Percentiles rank a stretch among this genome's conserved stretches.
Evolutionary conservation across 2,797 vertebrate species (phyloP).

Genomic region (Spinus olivaceus): DNA sequence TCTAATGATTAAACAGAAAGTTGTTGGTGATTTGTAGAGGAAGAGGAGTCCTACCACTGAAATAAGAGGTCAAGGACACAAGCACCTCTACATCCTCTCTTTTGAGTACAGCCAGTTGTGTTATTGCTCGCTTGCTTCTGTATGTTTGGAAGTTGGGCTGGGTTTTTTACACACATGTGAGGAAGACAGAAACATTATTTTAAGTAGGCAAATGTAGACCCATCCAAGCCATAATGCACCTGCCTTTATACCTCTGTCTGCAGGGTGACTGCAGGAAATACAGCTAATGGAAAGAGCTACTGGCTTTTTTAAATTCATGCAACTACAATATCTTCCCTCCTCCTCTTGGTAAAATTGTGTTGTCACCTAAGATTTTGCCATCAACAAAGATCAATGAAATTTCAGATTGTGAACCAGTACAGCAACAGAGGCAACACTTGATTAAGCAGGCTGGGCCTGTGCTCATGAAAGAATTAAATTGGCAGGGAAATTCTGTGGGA

Average conservation of each 20-base stretch:
- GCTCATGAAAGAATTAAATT: neutral
- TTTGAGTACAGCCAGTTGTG: neutral
- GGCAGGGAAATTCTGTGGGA: neutral
- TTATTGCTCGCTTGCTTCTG: neutral
- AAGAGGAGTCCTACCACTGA: neutral
- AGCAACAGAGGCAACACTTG: neutral
- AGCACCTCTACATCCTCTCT: neutral
- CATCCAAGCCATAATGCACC: neutral
- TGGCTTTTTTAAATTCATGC: neutral
- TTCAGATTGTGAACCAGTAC: neutral
- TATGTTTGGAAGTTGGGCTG: neutral
- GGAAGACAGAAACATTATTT: neutral
- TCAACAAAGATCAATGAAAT: neutral
- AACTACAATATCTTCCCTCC: neutral
- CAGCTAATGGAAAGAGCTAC: neutral
- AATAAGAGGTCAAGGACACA: neutral
- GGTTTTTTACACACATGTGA: neutral
- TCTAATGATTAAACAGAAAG: neutral
- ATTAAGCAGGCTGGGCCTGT: neutral
- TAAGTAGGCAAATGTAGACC: neutral
- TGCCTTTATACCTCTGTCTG: neutral
- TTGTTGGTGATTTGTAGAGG: neutral
- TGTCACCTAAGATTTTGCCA: neutral
- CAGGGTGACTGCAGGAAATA: neutral
- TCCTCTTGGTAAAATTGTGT: neutral